These are phyloP conservation scores for Cossypha caffra DNA, from an alignment of 2,797 vertebrate genomes.

Conservation along the genomic window DNA sequence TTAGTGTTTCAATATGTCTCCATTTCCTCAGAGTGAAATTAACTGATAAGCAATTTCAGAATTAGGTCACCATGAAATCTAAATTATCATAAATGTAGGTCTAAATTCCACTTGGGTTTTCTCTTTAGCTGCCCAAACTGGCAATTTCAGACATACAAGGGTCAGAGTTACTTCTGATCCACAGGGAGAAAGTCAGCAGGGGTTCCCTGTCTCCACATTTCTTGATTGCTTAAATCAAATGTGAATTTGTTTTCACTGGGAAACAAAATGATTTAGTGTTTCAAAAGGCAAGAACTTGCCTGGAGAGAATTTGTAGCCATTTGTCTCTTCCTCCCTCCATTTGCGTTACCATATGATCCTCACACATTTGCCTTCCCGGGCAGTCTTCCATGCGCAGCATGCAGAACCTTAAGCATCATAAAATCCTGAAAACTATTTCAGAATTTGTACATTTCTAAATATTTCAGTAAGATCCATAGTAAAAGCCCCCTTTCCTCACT, in stretches of 20 bases:
- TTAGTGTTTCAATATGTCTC: not conserved
- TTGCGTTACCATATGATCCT: not conserved
- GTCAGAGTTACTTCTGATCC: not conserved
- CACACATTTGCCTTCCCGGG: not conserved
- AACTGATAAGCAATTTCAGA: not conserved
- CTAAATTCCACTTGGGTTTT: not conserved
- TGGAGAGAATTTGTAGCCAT: not conserved
- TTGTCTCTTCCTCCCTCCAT: not conserved
- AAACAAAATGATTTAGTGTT: not conserved
- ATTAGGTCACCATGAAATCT: not conserved
- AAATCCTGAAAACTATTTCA: not conserved
- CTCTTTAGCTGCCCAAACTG: not conserved
- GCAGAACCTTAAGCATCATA: not conserved
- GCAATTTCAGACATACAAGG: not conserved
- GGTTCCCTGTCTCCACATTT: not conserved
- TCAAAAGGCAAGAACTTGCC: not conserved
- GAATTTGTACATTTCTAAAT: not conserved
- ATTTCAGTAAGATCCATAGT: fast-evolving
- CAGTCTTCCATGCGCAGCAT: fast-evolving
- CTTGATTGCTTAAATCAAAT: not conserved
- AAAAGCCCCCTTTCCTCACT: not conserved
- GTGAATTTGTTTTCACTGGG: not conserved
- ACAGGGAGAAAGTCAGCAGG: not conserved
- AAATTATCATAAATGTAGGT: not conserved
- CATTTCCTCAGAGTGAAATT: not conserved